A percentile compares a stretch with the other conserved stretches of the same genome.
These are phyloP conservation scores for Malurus elegans DNA, from an alignment of 2,113 vertebrate genomes.

Conservation along the genomic window DNA sequence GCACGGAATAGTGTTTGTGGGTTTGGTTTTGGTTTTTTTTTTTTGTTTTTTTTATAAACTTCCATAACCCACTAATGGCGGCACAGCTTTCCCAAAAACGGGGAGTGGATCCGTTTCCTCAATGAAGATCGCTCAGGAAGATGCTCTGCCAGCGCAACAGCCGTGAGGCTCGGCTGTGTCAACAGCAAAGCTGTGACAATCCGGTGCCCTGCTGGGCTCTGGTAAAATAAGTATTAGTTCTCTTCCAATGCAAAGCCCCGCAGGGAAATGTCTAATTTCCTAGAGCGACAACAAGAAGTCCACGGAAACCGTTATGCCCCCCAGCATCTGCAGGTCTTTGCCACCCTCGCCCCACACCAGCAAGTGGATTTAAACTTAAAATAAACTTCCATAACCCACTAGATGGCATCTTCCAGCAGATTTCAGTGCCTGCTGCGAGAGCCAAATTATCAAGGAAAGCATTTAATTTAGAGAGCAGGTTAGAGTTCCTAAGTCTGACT, in stretches of 20 bases:
- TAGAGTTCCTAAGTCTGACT: not conserved
- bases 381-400: constrained; percentile 59
- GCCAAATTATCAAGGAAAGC: not conserved
- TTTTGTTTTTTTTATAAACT: no score
- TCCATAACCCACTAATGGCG: no score
- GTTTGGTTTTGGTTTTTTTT: no score
- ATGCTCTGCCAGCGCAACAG: not conserved
- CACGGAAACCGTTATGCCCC: fast-evolving
- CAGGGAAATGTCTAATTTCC: not conserved
- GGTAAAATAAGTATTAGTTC: not conserved
- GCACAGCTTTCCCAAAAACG: not conserved
- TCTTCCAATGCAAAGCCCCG: not conserved
- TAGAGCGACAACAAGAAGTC: not conserved
- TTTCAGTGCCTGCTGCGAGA: not conserved
- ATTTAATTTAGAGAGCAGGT: constrained; percentile 31
- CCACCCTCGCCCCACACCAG: not conserved
- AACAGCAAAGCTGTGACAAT: not conserved
- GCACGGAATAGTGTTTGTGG: fast-evolving
- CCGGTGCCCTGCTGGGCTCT: not conserved
- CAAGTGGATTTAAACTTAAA: constrained; percentile 13
- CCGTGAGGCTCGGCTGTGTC: not conserved
- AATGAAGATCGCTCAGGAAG: not conserved
- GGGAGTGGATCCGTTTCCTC: not conserved
- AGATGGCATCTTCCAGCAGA: constrained; percentile 73
- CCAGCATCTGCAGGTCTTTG: not conserved